A percentile compares a stretch with the other conserved stretches of the same genome.
Conservation (phyloP, 2,797 vertebrate species). For the Lepus oiostolus region DNA sequence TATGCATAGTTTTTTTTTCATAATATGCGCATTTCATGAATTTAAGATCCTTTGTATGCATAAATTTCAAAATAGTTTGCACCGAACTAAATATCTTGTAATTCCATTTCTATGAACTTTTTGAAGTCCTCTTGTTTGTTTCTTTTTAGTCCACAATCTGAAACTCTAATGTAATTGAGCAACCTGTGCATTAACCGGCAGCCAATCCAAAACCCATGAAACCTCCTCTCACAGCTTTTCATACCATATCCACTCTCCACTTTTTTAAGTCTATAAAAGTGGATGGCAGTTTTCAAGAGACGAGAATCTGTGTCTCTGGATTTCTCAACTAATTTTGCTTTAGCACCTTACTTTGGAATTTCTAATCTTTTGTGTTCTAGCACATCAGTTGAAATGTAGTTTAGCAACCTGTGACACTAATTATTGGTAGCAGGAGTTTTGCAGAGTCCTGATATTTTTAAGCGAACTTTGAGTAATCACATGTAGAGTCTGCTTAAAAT, state of each 20-base stretch:
- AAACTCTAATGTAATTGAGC: not conserved
- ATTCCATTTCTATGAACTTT: too few species aligned
- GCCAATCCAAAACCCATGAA: not conserved
- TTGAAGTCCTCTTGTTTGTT: too few species aligned
- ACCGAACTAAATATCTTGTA: too few species aligned
- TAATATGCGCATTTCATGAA: too few species aligned
- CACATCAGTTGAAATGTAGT: not conserved
- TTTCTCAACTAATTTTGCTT: constrained; percentile 27
- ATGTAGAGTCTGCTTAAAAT: not conserved
- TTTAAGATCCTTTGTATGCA: too few species aligned
- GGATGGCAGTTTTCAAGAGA: not conserved
- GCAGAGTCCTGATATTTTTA: not conserved
- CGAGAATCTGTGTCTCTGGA: not conserved
- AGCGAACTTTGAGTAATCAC: constrained; percentile 11
- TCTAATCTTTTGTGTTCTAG: not conserved
- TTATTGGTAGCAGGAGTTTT: constrained; percentile 6
- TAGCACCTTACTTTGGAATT: not conserved
- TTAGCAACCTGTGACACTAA: not conserved
- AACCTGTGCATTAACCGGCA: not conserved
- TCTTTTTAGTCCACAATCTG: not conserved
- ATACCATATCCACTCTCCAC: not conserved
- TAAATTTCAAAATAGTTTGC: too few species aligned
- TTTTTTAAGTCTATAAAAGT: not conserved
- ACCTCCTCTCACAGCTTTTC: not conserved
- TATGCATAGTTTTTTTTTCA: too few species aligned